These are phyloP conservation scores for Streptopelia turtur DNA, from an alignment of 2,797 vertebrate species.

Conservation along the genomic window DNA sequence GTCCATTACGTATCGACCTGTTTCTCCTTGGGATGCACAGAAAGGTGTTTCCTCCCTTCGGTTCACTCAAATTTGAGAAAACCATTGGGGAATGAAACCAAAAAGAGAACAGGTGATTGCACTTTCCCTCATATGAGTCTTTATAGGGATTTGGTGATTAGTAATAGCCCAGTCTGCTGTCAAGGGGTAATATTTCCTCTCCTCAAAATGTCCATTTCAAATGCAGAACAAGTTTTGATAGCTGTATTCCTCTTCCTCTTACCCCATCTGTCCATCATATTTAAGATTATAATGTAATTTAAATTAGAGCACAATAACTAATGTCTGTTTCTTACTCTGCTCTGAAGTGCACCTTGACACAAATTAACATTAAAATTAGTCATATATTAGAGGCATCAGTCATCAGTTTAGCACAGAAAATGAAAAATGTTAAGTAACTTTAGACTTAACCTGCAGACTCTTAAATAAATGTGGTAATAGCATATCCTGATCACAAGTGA, in stretches of 20 bases:
- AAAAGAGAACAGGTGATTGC: background rate
- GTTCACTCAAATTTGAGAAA: background rate
- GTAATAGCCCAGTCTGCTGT: background rate
- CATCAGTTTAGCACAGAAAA: background rate
- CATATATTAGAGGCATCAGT: background rate
- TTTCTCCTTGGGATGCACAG: background rate
- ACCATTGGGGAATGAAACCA: accelerated
- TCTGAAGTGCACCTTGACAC: background rate
- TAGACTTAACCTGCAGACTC: background rate
- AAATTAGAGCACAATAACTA: background rate
- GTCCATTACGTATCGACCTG: accelerated
- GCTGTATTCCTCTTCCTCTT: background rate
- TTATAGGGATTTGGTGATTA: background rate
- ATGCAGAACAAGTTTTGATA: background rate
- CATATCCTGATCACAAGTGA: background rate
- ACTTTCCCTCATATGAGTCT: background rate
- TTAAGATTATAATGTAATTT: background rate
- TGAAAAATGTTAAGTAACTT: background rate
- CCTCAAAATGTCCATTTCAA: background rate
- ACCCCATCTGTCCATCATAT: background rate
- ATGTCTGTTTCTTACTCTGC: background rate
- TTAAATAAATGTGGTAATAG: slow-evolving; percentile 31
- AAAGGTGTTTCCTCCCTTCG: background rate
- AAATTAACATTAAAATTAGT: slow-evolving; percentile 1
- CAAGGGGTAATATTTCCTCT: background rate